Percentiles rank a stretch among this genome's conserved stretches.
Conservation (phyloP, 1,140 invertebrate species). For the Melanaphis sacchari region DNA sequence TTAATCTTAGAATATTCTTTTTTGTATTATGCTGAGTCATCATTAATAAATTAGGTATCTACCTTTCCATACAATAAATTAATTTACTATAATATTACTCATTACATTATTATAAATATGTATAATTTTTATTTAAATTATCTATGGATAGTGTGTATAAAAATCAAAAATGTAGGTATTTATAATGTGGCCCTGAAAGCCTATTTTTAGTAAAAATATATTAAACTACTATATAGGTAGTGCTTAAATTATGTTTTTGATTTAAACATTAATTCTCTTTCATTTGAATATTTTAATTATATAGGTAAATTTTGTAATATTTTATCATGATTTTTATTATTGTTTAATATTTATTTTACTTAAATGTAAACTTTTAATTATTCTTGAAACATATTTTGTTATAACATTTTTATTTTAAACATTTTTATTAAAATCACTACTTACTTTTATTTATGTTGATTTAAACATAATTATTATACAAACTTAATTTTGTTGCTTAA, state of each 20-base stretch:
- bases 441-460: not conserved
- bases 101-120: not conserved
- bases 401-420: too few relatives aligned
- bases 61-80: not conserved
- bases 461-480: not conserved
- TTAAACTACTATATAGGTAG: not conserved
- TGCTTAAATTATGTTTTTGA: not conserved
- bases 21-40: not conserved
- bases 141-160: not conserved
- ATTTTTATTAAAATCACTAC: not conserved
- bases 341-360: too few relatives aligned
- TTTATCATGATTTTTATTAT: too few relatives aligned
- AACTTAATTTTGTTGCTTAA: not conserved
- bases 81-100: not conserved
- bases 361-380: not conserved
- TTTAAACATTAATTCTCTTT: not conserved
- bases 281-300: not conserved
- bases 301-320: too few relatives aligned
- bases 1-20: not conserved
- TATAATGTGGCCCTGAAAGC: not conserved
- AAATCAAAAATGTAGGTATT: not conserved
- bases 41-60: not conserved
- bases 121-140: not conserved
- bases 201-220: slow-evolving; percentile 6
- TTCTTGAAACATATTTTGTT: not conserved